Percentiles rank a stretch among this genome's conserved stretches.
These are phyloP conservation scores for Theristicus caerulescens DNA, from an alignment of 2,113 vertebrate species.

Conservation along the genomic window DNA sequence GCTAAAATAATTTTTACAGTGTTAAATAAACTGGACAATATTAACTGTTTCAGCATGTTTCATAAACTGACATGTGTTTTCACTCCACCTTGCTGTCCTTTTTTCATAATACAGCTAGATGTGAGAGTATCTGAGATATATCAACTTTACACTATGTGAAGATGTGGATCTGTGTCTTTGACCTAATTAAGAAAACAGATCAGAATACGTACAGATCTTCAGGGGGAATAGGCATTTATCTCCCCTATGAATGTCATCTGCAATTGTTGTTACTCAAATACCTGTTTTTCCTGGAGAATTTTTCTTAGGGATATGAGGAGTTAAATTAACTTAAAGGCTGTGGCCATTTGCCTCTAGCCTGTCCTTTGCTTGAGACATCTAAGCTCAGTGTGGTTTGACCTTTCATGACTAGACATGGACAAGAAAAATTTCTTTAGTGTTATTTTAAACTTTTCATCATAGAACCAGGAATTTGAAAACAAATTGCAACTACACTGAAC, in stretches of 20 bases:
- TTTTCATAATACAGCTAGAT: background rate
- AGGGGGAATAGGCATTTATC: background rate
- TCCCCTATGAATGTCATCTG: background rate
- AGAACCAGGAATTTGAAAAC: background rate
- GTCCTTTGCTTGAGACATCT: background rate
- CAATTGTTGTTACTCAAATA: background rate
- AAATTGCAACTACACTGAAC: background rate
- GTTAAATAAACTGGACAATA: background rate
- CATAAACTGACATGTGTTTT: background rate
- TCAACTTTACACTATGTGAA: background rate
- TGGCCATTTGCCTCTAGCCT: background rate
- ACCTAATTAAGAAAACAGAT: background rate
- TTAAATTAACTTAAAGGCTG: background rate
- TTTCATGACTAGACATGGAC: background rate
- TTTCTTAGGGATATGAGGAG: background rate
- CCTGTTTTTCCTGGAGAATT: background rate
- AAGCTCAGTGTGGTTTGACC: background rate
- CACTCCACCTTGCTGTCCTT: background rate
- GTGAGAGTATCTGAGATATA: background rate
- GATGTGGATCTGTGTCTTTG: background rate
- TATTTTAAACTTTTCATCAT: background rate
- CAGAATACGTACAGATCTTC: background rate
- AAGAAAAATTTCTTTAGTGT: background rate
- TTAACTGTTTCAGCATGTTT: background rate
- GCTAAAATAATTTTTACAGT: background rate